These are phyloP conservation scores for Chinchilla lanigera DNA, from an alignment of 2,113 vertebrate genomes.

Conservation along the genomic window DNA sequence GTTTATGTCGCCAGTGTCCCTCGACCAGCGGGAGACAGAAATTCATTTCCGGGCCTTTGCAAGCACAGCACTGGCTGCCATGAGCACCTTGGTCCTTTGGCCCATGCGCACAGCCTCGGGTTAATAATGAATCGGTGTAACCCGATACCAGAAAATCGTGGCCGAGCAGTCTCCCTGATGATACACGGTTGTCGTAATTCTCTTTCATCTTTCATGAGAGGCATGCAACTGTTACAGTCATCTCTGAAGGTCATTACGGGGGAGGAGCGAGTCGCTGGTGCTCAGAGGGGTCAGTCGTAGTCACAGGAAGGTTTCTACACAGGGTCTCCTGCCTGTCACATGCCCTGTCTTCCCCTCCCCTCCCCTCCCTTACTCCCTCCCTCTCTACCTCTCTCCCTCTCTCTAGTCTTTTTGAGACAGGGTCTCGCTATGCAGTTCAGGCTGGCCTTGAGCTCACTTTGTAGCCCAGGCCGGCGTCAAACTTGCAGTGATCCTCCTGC, in stretches of 20 bases:
- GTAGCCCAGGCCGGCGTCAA: no score
- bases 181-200: neutral
- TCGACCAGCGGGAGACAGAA: fast-evolving
- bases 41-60: neutral
- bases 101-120: fast-evolving
- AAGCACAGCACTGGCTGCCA: fast-evolving
- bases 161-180: fast-evolving
- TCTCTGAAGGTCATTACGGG: neutral
- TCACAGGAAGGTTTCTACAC: neutral
- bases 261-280: neutral
- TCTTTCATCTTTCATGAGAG: neutral
- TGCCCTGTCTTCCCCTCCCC: no score
- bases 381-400: no score
- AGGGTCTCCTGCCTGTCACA: neutral
- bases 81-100: fast-evolving
- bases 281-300: neutral
- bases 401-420: no score
- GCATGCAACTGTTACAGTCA: fast-evolving
- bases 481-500: no score
- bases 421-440: no score
- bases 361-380: no score
- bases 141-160: no score
- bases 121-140: neutral
- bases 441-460: no score
- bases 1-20: neutral